Evolutionary conservation across 2,888 invertebrate species (phyloP).

Genomic region (Aradus depressus): DNA sequence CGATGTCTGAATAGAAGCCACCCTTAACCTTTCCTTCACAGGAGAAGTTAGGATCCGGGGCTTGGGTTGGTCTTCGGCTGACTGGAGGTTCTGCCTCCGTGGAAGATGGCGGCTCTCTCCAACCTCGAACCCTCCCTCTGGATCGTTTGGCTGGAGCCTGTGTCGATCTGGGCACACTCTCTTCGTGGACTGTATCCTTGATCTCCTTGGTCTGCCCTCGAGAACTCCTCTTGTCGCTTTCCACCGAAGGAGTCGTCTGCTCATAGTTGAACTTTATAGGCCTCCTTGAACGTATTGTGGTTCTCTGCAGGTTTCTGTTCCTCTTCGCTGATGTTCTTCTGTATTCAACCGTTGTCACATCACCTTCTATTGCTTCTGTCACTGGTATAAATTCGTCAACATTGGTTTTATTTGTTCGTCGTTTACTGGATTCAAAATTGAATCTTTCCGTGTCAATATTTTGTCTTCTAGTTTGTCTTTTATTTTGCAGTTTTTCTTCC

Average conservation of each 20-base stretch:
- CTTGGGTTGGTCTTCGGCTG: neutral
- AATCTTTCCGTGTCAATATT: slow-evolving; percentile 15
- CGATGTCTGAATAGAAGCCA: slow-evolving; percentile 36
- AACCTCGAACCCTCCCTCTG: neutral
- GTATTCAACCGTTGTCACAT: slow-evolving; percentile 16
- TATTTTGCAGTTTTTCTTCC: neutral
- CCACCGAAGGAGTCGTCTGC: slow-evolving; percentile 2
- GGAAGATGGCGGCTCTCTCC: too few species aligned
- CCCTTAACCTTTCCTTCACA: slow-evolving; percentile 36
- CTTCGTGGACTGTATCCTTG: neutral
- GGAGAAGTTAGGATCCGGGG: slow-evolving; percentile 33
- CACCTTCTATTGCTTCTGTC: slow-evolving; percentile 13
- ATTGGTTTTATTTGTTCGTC: neutral
- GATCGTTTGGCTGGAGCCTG: neutral
- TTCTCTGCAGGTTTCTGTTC: neutral
- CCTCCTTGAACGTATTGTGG: slow-evolving; percentile 3
- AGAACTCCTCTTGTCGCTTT: neutral
- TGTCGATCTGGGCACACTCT: neutral
- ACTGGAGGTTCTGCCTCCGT: neutral
- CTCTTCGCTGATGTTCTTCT: slow-evolving; percentile 1
- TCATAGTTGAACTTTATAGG: slow-evolving; percentile 9
- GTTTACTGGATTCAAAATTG: neutral
- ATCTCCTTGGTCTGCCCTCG: neutral
- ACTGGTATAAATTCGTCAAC: slow-evolving; percentile 11
- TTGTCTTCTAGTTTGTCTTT: slow-evolving; percentile 1